Evolutionary conservation across 2,797 vertebrate species (phyloP).

Genomic region (Thalassophryne amazonica): DNA sequence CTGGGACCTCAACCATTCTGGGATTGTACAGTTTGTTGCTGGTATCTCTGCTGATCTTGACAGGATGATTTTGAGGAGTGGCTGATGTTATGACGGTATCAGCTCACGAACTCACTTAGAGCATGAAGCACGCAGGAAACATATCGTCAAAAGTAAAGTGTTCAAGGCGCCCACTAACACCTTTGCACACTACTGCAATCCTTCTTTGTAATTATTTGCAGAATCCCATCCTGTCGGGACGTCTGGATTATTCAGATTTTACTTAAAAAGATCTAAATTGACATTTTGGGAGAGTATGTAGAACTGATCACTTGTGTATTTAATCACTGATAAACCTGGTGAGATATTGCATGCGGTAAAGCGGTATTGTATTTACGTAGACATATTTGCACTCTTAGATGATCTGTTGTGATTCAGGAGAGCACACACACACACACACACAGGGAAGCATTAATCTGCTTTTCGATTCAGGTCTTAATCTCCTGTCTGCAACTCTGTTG

Average conservation of each 20-base stretch:
- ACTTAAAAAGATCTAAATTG: conserved; percentile 24
- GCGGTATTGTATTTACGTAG: conserved; percentile 11
- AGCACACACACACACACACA: conserved; percentile 5
- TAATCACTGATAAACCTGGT: not conserved
- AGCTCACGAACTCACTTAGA: conserved; percentile 35
- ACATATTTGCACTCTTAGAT: conserved; percentile 29
- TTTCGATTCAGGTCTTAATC: conserved; percentile 72
- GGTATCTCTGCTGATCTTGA: conserved; percentile 52
- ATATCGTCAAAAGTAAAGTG: conserved; percentile 13
- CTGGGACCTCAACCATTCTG: too few species aligned
- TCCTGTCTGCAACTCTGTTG: conserved; percentile 56
- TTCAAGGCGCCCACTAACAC: conserved; percentile 26
- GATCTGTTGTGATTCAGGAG: conserved; percentile 8
- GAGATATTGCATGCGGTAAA: not conserved
- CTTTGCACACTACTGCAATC: conserved; percentile 25
- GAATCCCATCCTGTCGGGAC: conserved; percentile 30
- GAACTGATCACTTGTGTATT: conserved; percentile 5
- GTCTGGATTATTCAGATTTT: conserved; percentile 36
- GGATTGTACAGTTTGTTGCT: too few species aligned
- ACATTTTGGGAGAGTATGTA: conserved; percentile 28
- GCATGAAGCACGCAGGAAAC: not conserved
- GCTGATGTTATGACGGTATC: conserved; percentile 3
- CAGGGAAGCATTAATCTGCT: conserved; percentile 61
- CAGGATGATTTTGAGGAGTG: conserved; percentile 50
- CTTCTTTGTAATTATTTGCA: conserved; percentile 28